Evolutionary conservation across 2,797 vertebrate genomes (phyloP).

Genomic region (Echeneis naucrates): DNA sequence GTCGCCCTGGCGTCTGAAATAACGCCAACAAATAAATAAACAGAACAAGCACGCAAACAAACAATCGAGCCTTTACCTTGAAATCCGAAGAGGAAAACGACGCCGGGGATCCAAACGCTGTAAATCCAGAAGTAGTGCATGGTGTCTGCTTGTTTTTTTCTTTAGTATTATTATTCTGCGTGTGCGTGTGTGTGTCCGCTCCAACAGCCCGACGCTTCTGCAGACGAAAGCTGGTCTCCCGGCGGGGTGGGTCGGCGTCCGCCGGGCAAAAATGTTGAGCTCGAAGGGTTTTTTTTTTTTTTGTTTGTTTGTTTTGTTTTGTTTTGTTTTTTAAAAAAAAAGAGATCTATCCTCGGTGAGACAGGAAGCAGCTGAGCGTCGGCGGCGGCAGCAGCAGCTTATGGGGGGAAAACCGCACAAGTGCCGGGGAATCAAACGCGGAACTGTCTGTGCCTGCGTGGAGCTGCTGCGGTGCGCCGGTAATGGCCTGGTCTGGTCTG

Average conservation of each 20-base stretch:
- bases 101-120: constrained; percentile 66
- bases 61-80: constrained; percentile 60
- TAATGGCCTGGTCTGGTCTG: constrained; percentile 22
- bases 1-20: rapidly evolving
- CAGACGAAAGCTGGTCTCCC: constrained; percentile 46
- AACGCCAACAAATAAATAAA: background rate
- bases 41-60: too few species aligned
- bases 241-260: constrained; percentile 30
- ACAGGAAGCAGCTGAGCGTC: too few species aligned
- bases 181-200: too few species aligned
- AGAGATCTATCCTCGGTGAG: constrained; percentile 26
- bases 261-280: constrained; percentile 27
- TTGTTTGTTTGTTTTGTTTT: too few species aligned
- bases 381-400: constrained; percentile 8
- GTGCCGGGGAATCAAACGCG: constrained; percentile 29
- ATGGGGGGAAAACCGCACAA: constrained; percentile 27
- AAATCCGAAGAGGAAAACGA: constrained; percentile 68
- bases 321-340: too few species aligned
- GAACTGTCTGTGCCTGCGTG: constrained; percentile 15
- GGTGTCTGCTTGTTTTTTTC: constrained; percentile 37
- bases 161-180: too few species aligned
- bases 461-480: background rate
- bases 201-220: constrained; percentile 39
- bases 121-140: constrained; percentile 74
- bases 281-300: too few species aligned